A percentile compares a stretch with the other conserved stretches of the same genome.
phyloP scores from a whole-genome alignment of 2,797 vertebrate species.

The Typhlichthys eigenmanni region DNA sequence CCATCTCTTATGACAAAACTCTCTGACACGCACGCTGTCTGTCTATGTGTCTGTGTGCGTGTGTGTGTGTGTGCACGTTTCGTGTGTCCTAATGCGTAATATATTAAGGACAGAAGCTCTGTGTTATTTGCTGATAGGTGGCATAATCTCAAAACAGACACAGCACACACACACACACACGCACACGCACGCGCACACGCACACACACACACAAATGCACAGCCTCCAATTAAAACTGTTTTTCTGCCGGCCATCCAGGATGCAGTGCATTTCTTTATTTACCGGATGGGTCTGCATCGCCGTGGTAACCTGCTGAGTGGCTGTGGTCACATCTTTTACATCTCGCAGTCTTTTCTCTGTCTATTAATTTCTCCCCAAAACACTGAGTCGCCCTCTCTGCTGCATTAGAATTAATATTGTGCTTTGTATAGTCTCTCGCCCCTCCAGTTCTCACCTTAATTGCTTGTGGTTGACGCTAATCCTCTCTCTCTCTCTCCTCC shows the following conservation, averaged over 20 bases:
- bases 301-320: constrained; percentile 36
- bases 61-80: background rate
- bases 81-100: too few relatives aligned
- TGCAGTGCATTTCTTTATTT: constrained; percentile 21
- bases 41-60: too few relatives aligned
- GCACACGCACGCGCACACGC: background rate
- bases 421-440: background rate
- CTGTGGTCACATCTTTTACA: constrained; percentile 33
- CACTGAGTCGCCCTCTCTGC: background rate
- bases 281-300: constrained; percentile 21
- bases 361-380: background rate
- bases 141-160: background rate
- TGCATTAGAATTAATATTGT: background rate
- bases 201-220: background rate
- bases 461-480: constrained; percentile 16
- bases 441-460: constrained; percentile 23
- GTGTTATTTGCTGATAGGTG: background rate
- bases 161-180: background rate
- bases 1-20: too few relatives aligned
- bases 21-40: background rate
- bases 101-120: too few relatives aligned
- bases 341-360: background rate
- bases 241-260: constrained; percentile 14
- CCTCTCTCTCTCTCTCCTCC: background rate
- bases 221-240: constrained; percentile 38